phyloP scores from a whole-genome alignment of 1,140 invertebrate species.

The Stegodyphus dumicola region DNA sequence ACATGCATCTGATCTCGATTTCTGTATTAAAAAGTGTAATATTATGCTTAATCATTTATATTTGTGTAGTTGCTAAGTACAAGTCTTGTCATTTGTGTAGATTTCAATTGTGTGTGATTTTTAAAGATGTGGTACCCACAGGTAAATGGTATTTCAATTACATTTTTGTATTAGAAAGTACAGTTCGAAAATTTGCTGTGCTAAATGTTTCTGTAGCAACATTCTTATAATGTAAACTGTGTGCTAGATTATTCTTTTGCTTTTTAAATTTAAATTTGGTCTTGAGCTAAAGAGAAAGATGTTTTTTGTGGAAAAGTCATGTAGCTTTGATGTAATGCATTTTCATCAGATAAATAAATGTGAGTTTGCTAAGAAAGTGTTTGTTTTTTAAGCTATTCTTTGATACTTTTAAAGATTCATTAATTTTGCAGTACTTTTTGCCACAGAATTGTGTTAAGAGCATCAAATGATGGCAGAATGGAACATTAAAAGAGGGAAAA shows the following conservation, averaged over 20 bases:
- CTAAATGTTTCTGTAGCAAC: slow-evolving; percentile 38
- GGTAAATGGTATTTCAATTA: slow-evolving; percentile 43
- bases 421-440: no score
- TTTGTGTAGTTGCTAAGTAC: slow-evolving; percentile 40
- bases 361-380: slow-evolving; percentile 21
- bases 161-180: slow-evolving; percentile 13
- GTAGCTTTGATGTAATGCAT: slow-evolving; percentile 51
- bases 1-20: not conserved
- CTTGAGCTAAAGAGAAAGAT: not conserved
- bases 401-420: not conserved
- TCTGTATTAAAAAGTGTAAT: slow-evolving; percentile 14
- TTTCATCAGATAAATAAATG: slow-evolving; percentile 57
- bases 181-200: slow-evolving; percentile 29
- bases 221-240: slow-evolving; percentile 42
- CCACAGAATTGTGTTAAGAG: no score
- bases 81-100: slow-evolving; percentile 54
- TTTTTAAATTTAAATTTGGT: slow-evolving; percentile 10
- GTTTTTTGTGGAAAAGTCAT: slow-evolving; percentile 28
- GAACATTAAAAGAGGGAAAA: no score
- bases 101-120: slow-evolving; percentile 47
- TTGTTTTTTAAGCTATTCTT: not conserved
- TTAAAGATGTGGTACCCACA: slow-evolving; percentile 5
- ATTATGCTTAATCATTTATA: slow-evolving; percentile 33
- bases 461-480: no score
- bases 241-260: slow-evolving; percentile 35